Percentiles rank a stretch among this genome's conserved stretches.
Evolutionary conservation across 2,113 vertebrate genomes (phyloP).

Genomic region (Thymallus thymallus): DNA sequence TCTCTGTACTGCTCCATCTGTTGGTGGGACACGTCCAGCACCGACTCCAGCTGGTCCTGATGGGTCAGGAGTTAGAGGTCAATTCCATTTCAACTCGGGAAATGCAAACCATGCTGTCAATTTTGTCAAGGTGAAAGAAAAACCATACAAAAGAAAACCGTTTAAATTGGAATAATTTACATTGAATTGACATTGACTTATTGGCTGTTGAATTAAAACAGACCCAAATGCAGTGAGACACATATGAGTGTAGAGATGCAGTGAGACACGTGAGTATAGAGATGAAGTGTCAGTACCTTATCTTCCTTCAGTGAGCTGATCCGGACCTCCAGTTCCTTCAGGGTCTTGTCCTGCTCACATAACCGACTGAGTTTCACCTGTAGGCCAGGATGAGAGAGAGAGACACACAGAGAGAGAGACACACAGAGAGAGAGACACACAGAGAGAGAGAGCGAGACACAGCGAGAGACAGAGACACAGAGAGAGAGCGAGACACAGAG

Average conservation of each 20-base stretch:
- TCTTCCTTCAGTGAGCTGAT: constrained; percentile 93
- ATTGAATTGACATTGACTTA: too few relatives aligned
- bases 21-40: constrained; percentile 89
- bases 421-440: too few relatives aligned
- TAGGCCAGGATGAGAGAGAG: constrained; percentile 35
- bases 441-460: too few relatives aligned
- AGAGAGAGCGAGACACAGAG: too few relatives aligned
- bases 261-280: not conserved
- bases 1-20: constrained; percentile 94
- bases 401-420: not conserved
- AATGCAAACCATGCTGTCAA: too few relatives aligned
- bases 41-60: constrained; percentile 94
- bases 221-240: not conserved
- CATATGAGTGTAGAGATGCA: not conserved
- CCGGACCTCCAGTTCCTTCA: constrained; percentile 88
- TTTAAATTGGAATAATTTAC: too few relatives aligned
- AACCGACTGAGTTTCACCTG: constrained; percentile 91
- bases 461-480: too few relatives aligned
- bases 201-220: too few relatives aligned
- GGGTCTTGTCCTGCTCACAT: constrained; percentile 93
- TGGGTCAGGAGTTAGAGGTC: not conserved
- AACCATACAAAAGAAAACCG: too few relatives aligned
- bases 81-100: too few relatives aligned
- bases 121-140: too few relatives aligned
- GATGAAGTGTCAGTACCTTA: constrained; percentile 76